Conservation (phyloP, 64 coral and sea anemone genomes). For the Dendrophyllia cribrosa region DNA sequence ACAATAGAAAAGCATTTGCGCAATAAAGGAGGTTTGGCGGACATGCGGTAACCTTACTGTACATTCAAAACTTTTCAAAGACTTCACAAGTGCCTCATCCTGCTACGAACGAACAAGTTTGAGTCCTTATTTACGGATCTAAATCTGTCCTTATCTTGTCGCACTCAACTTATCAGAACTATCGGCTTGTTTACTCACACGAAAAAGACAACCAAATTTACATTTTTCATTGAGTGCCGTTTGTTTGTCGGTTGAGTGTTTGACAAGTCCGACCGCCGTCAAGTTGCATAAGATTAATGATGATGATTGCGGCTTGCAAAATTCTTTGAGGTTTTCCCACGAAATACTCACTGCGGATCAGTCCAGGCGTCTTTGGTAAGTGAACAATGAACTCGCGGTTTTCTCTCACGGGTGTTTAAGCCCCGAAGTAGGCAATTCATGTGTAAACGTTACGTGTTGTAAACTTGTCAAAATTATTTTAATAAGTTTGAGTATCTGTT, state of each 20-base stretch:
- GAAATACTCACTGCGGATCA: neutral
- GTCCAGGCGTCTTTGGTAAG: neutral
- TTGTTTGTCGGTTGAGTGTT: slow-evolving; percentile 21
- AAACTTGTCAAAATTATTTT: neutral
- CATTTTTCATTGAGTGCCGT: neutral
- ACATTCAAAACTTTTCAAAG: neutral
- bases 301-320: neutral
- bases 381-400: neutral
- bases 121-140: no score
- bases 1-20: slow-evolving; percentile 17
- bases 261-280: neutral
- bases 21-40: neutral
- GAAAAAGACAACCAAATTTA: slow-evolving; percentile 14
- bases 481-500: slow-evolving; percentile 10
- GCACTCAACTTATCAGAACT: neutral
- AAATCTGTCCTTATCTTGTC: neutral
- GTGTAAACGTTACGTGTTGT: neutral
- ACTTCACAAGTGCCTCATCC: neutral
- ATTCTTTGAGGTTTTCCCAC: neutral
- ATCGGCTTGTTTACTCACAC: neutral
- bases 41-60: neutral
- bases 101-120: neutral
- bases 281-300: neutral
- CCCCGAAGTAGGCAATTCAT: neutral
- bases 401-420: neutral